Base-by-base conservation (phyloP, 2,888 invertebrate genomes). In the Taenaris catops region DNA sequence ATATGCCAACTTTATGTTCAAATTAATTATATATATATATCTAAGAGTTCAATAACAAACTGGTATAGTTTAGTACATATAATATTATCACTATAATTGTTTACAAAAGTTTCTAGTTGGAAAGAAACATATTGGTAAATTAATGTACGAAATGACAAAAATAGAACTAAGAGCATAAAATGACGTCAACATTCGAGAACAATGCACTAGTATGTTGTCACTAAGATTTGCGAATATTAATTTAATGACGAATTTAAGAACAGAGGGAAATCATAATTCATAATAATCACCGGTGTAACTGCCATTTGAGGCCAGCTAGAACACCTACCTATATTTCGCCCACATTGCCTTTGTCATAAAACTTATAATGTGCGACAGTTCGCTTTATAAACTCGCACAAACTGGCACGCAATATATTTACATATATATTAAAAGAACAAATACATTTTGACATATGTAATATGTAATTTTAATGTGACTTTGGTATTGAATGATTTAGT, bases 311-410 rank as follows among this genome's bases (percentile, higher is more conserved):
- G 62, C 48, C 57, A 52, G 49, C 53, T 53, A 48, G 41, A 47
- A 64, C 75, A 64, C 78, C 81, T 75, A 78, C 79, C 56, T 41
- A 40, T 33, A 24, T 35, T 33, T 57, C 66, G 58, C 80, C 81
- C 74, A 80, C 81, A 65, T 59, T 16, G 47, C 46, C 47, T 60
- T 62, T 61, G 60, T 69, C 63, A 70, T 74, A 69, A n/a, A 69
- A 63, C 64, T 44, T 45, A 46, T 59, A 58, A 56, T 52, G 50
- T 46, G 53, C 56, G 57, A 55, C 75, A 80, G 76, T 79, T 49
- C 44, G 44, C 50, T 46, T 55, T 58, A 61, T 55, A 55, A 58
- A 55, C 61, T 58, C 70, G 51, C 45, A 48, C 53, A 55, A 53
- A 69, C 73, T 73, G 70, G 71, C 71, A 63, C 58, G 64, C 41